phyloP scores from a whole-genome alignment of 2,888 invertebrate species.

The Heliothis peltigera region DNA sequence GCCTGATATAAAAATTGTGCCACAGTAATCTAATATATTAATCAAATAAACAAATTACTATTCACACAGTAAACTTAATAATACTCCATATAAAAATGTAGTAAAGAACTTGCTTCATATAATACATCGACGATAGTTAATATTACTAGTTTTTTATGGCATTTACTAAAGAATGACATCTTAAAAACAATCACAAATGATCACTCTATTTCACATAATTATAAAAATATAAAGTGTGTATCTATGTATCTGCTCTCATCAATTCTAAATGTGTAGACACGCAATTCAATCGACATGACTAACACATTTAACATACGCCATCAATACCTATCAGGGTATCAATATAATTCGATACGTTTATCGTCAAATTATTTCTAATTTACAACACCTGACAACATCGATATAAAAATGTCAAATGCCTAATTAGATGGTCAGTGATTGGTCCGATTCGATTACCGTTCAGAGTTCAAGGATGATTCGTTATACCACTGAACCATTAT shows the following conservation, averaged over 20 bases:
- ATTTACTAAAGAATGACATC: not conserved
- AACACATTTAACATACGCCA: not conserved
- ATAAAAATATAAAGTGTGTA: not conserved
- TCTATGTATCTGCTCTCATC: slow-evolving; percentile 1
- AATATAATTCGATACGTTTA: slow-evolving; percentile 28
- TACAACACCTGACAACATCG: slow-evolving; percentile 39
- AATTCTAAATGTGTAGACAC: not conserved
- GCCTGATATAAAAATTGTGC: slow-evolving; percentile 26
- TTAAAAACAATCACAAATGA: not conserved
- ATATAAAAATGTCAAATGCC: slow-evolving; percentile 47
- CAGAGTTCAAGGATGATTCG: slow-evolving; percentile 44
- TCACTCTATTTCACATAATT: not conserved
- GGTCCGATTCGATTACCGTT: slow-evolving; percentile 31
- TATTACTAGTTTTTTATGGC: not conserved
- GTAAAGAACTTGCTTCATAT: not conserved
- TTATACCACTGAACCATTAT: slow-evolving; percentile 7
- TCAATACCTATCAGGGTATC: slow-evolving; percentile 9
- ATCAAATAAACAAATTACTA: slow-evolving; percentile 7
- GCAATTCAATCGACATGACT: slow-evolving; percentile 4
- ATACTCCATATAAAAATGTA: not conserved
- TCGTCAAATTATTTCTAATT: slow-evolving; percentile 43
- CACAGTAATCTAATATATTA: slow-evolving; percentile 19
- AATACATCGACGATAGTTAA: not conserved
- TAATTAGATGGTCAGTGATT: slow-evolving; percentile 41
- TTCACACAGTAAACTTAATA: not conserved